These are phyloP conservation scores for Linyphia triangularis DNA, from an alignment of 2,888 invertebrate species.

Conservation along the genomic window DNA sequence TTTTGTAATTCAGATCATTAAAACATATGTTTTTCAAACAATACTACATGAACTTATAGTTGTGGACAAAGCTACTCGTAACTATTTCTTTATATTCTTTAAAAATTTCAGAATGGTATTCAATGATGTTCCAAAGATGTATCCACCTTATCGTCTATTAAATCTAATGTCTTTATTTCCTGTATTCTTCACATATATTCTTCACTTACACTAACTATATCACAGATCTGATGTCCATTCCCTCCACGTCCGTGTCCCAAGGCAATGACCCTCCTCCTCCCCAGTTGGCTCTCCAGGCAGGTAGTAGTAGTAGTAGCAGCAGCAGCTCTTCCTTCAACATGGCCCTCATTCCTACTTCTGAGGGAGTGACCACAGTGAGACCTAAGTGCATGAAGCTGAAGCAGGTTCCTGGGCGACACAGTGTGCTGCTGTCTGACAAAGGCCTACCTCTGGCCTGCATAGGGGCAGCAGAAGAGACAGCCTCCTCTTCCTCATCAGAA, in stretches of 20 bases:
- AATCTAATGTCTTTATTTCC: not conserved
- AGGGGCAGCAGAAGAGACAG: too few species aligned
- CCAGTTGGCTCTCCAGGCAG: not conserved
- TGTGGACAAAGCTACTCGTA: too few species aligned
- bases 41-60: too few species aligned
- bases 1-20: too few species aligned
- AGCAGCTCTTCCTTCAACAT: slow-evolving; percentile 40
- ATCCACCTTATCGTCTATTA: not conserved
- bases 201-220: not conserved
- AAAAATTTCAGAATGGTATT: too few species aligned
- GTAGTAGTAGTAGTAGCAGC: too few species aligned
- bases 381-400: slow-evolving; percentile 70
- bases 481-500: too few species aligned
- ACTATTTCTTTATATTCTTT: too few species aligned
- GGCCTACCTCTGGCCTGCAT: slow-evolving; percentile 51
- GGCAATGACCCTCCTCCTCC: not conserved
- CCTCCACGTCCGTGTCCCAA: not conserved
- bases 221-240: not conserved
- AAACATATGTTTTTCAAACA: too few species aligned
- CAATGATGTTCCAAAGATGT: not conserved
- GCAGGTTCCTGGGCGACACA: slow-evolving; percentile 65
- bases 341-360: slow-evolving; percentile 72
- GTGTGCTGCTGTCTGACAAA: slow-evolving; percentile 65
- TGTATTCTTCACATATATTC: not conserved
- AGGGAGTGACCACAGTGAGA: slow-evolving; percentile 58